These are phyloP conservation scores for Acanthosepion pharaonis DNA, from an alignment of 2,888 invertebrate species.

Conservation along the genomic window DNA sequence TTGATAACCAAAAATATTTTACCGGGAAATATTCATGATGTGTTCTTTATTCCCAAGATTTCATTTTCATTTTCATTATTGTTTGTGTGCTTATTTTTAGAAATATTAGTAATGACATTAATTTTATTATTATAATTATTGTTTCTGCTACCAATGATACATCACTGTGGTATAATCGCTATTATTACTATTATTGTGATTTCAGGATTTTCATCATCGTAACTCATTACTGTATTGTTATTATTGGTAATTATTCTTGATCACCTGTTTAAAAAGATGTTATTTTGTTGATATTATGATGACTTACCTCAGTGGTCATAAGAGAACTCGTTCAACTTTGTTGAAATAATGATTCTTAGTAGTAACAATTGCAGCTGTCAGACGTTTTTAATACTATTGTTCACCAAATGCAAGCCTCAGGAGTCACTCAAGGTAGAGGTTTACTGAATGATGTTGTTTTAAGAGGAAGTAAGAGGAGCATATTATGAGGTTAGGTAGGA, in stretches of 20 bases:
- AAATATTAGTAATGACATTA: conserved; percentile 3
- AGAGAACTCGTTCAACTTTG: not conserved
- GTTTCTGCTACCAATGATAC: not conserved
- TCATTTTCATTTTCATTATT: not conserved
- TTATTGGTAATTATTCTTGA: no score
- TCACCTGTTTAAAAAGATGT: no score
- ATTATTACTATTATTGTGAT: not conserved
- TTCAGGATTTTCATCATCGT: no score
- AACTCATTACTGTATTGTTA: no score
- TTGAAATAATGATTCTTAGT: not conserved
- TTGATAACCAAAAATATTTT: conserved; percentile 1
- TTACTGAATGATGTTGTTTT: no score
- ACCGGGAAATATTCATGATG: not conserved
- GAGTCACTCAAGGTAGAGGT: no score
- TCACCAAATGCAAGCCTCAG: no score
- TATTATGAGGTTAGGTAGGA: no score
- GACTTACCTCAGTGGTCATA: not conserved
- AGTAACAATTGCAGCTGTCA: not conserved
- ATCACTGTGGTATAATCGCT: not conserved
- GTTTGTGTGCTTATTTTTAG: not conserved
- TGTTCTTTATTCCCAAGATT: conserved; percentile 33
- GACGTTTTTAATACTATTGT: no score
- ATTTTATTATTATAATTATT: not conserved
- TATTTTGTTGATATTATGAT: no score
- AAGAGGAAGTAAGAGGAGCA: no score